Evolutionary conservation across 2,797 vertebrate species (phyloP), one percentile per base, ranked within the genome.

Genomic region (Lophotriccus pileatus): DNA sequence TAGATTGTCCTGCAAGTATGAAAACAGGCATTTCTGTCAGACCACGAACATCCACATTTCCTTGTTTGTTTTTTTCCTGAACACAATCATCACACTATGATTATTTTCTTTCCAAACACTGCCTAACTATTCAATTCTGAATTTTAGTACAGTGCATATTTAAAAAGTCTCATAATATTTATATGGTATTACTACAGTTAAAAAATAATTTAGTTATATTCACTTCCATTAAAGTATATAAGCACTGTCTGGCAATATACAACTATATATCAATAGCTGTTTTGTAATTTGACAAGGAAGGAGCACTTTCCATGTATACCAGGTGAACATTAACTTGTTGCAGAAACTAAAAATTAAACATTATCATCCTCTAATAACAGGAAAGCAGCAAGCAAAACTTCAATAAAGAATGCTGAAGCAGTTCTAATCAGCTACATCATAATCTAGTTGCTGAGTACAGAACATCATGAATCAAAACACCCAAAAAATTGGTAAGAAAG

Each of bases 1-100:
- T n/a, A 99, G 98, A 94, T 99, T 99, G 95, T 99, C 99, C 99
- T 99, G 96, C 53, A 98, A 96, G 84, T 81, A 90, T 56, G 86
- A 92, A 96, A 89, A 95, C 74, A 85, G 7, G 44, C 22, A 10
- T 49, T 68, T 88, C 92, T 93, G 92, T 92, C 76, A 95, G 59
- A 77, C 25, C 46, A 53, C 36, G 39, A 87, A 28, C 16, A 30
- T 23, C 9, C 32, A n/a, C 18, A 41, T 67, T 63, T 52, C 23
- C 49, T 2, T 13, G 8, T 52, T 28, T 17, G 14, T 3, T 41
- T 62, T 84, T 59, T 83, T 30, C 52, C 52, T 70, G 10, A 34
- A 46, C 27, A 62, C 36, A 80, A 86, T 59, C 8, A 18, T 28
- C 88, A 64, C 17, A 41, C 32, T 34, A 37, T 11, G 58, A 16